Conservation (phyloP, 2,113 vertebrate genomes). For the Ptilonorhynchus violaceus region DNA sequence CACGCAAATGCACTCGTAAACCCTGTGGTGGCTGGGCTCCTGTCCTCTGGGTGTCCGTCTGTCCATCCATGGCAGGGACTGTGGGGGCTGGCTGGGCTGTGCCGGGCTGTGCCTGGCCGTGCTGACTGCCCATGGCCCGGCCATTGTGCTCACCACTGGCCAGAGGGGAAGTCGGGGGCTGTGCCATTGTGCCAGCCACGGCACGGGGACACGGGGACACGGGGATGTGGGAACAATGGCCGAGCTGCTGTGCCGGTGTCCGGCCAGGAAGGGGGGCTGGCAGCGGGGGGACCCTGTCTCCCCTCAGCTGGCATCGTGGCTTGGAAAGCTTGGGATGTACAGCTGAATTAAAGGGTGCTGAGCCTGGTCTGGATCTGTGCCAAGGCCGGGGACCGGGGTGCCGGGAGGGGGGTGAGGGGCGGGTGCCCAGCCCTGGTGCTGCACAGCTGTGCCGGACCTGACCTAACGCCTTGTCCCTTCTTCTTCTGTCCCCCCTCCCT, state of each 20-base stretch:
- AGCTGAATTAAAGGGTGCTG: background rate
- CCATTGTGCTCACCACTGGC: background rate
- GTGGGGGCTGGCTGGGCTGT: background rate
- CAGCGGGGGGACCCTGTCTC: rapidly evolving
- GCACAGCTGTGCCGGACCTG: background rate
- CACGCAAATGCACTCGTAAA: rapidly evolving
- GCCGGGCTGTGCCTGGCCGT: background rate
- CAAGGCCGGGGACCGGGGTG: rapidly evolving
- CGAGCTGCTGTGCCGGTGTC: background rate
- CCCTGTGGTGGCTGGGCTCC: background rate
- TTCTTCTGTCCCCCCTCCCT: constrained; percentile 56
- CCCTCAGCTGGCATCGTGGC: background rate
- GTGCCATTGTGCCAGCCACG: background rate
- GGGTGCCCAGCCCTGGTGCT: background rate
- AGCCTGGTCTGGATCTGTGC: background rate
- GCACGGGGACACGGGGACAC: rapidly evolving
- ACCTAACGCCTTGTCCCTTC: constrained; percentile 58
- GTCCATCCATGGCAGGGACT: rapidly evolving
- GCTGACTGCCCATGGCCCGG: rapidly evolving
- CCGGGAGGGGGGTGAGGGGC: rapidly evolving
- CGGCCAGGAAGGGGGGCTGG: background rate
- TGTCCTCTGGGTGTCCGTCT: rapidly evolving
- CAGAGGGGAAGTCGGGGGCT: background rate
- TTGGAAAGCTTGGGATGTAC: background rate
- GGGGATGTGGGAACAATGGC: background rate